Evolutionary conservation across 1,140 invertebrate species (phyloP), one percentile per base, ranked within the genome.

Genomic region (Drosophila ogumai): DNA sequence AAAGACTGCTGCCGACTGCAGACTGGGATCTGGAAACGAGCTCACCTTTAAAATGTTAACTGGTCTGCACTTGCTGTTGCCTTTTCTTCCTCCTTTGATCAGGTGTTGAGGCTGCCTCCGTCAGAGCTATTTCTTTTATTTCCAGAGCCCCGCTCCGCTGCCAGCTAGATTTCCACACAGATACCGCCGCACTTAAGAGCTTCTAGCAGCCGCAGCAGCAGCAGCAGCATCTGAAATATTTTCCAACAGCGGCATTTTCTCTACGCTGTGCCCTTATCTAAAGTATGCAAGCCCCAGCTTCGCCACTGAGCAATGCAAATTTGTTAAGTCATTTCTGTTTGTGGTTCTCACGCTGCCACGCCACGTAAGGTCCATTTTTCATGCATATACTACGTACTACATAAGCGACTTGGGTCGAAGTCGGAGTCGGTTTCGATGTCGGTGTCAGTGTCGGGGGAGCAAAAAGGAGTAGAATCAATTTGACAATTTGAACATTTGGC

Each of bases 271-370:
- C 85, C 86, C 85, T 90, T 90, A 90, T 90, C 85, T 90, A 81
- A 90, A 59, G 44, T 75, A 90, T 90, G 84, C 84, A 61, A 69
- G 58, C 75, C 58, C 52, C 54, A 41, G 54, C 54, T 56, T 41
- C 32, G 54, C 55, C 59, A 60, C 74, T 47, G 46, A 32, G 55
- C 69, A 63, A 82, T 87, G 82, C 82, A 90, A 90, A 90, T 90
- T 90, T 90, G 85, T 90, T 90, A 81, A 90, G 86, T 90, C 86
- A 90, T 90, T 90, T 81, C 36, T 90, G 75, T 90, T 90, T 90
- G 81, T 78, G 78, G 85, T 90, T 90, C 86, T 90, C 85, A 85
- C 85, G 86, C 81, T 85, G 81, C 84, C 84, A 82, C 75, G 49
- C 52, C 58, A 47, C 46, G 57, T 49, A 79, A 69, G 75, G 73